Evolutionary conservation across 1,140 invertebrate genomes (phyloP).

Genomic region (Venustaconcha ellipsiformis): DNA sequence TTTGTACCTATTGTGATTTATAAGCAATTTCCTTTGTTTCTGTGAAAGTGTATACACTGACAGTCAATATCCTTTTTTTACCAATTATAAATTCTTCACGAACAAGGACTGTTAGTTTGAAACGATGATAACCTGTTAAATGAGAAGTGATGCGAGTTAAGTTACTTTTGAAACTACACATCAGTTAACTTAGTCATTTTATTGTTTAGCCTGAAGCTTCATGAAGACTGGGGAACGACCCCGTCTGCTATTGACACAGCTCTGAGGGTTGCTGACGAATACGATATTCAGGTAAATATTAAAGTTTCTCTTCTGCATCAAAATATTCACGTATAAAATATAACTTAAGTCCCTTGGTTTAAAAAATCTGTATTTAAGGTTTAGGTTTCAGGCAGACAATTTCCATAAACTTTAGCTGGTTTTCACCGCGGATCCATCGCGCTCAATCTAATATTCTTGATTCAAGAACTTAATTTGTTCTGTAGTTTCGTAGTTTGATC

Average conservation of each 20-base stretch:
- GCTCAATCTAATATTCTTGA: neutral
- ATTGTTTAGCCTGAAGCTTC: conserved; percentile 61
- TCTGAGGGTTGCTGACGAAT: conserved; percentile 64
- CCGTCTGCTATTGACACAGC: conserved; percentile 66
- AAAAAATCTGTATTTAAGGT: neutral
- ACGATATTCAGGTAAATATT: conserved; percentile 63
- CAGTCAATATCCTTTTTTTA: too few relatives aligned
- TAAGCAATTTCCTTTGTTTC: too few relatives aligned
- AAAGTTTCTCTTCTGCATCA: too few relatives aligned
- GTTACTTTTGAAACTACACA: too few relatives aligned
- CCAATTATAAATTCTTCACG: too few relatives aligned
- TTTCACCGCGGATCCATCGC: neutral
- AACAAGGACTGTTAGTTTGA: too few relatives aligned
- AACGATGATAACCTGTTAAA: too few relatives aligned
- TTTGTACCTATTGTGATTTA: too few relatives aligned
- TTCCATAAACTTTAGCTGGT: neutral
- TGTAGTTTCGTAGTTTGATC: too few relatives aligned
- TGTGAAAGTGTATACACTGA: too few relatives aligned
- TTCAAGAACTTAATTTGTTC: neutral
- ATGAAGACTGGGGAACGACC: conserved; percentile 69
- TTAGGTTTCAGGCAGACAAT: neutral
- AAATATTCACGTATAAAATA: neutral
- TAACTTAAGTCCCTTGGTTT: neutral
- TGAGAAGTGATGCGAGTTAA: too few relatives aligned
- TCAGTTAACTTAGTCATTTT: neutral